These are phyloP conservation scores for Hemibagrus guttatus DNA, from an alignment of 2,797 vertebrate species.

Conservation along the genomic window DNA sequence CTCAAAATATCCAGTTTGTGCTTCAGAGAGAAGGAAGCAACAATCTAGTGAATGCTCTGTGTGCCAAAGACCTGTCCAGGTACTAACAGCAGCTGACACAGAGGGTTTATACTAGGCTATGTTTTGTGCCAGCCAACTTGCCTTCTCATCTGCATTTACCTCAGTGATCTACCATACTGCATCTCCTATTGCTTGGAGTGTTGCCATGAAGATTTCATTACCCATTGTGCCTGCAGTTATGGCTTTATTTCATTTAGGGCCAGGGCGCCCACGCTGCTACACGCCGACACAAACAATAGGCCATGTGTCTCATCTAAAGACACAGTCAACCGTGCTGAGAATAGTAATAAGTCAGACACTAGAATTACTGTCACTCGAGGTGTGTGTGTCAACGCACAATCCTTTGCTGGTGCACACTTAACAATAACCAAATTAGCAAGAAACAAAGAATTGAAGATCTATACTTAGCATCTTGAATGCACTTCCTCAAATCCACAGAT, in stretches of 20 bases:
- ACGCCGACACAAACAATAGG: slow-evolving; percentile 29
- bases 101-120: neutral
- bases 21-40: neutral
- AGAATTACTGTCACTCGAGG: slow-evolving; percentile 25
- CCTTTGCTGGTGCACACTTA: neutral
- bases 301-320: slow-evolving; percentile 25
- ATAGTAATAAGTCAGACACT: slow-evolving; percentile 30
- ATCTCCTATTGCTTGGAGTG: slow-evolving; percentile 15
- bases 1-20: neutral
- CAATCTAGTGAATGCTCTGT: neutral
- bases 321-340: slow-evolving; percentile 28
- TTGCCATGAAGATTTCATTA: slow-evolving; percentile 28
- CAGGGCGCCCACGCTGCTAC: neutral
- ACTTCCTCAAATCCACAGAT: neutral
- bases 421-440: slow-evolving; percentile 34
- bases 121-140: slow-evolving; percentile 10
- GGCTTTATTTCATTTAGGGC: slow-evolving; percentile 29
- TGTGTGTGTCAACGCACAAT: slow-evolving; percentile 22
- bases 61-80: neutral
- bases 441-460: neutral
- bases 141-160: slow-evolving; percentile 11
- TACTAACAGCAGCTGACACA: neutral
- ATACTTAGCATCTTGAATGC: slow-evolving; percentile 9
- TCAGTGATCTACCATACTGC: neutral
- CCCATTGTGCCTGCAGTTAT: slow-evolving; percentile 20